A percentile compares a stretch with the other conserved stretches of the same genome.
phyloP scores from a whole-genome alignment of 2,888 invertebrate species.

The Rotaria magnacalcarata region DNA sequence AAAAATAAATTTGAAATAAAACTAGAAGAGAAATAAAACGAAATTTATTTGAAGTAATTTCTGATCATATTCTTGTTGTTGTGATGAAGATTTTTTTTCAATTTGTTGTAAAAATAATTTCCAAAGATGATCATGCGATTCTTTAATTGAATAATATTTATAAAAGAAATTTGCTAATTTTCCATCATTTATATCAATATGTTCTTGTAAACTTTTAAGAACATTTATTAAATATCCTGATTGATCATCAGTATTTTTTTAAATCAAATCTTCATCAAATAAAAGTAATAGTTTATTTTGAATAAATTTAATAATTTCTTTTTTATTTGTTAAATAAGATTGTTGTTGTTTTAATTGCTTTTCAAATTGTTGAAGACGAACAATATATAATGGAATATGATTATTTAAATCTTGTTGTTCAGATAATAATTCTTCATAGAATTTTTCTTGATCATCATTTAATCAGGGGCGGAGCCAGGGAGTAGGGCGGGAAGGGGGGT shows the following conservation, averaged over 20 bases:
- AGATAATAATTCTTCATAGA: constrained; percentile 69
- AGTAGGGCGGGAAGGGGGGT: too few relatives aligned
- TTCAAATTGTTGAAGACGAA: constrained; percentile 66
- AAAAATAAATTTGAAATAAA: neutral
- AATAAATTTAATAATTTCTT: constrained; percentile 4
- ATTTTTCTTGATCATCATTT: constrained; percentile 53
- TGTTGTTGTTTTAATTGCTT: constrained; percentile 19
- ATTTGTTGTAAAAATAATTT: constrained; percentile 43
- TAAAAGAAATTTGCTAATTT: neutral
- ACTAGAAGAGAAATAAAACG: too few relatives aligned
- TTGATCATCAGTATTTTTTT: neutral
- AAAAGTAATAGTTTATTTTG: neutral
- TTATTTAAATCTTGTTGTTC: constrained; percentile 65
- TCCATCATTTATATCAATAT: neutral
- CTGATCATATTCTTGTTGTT: constrained; percentile 37
- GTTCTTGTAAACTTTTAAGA: neutral
- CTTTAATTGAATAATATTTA: neutral
- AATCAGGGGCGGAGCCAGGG: too few relatives aligned
- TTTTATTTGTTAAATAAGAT: neutral
- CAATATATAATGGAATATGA: constrained; percentile 72
- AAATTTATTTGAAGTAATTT: neutral
- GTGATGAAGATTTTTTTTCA: constrained; percentile 39
- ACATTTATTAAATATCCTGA: neutral
- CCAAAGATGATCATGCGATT: constrained; percentile 23
- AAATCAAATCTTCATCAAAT: neutral